These are phyloP conservation scores for Varecia variegata DNA, from an alignment of 2,797 vertebrate species.

Conservation along the genomic window DNA sequence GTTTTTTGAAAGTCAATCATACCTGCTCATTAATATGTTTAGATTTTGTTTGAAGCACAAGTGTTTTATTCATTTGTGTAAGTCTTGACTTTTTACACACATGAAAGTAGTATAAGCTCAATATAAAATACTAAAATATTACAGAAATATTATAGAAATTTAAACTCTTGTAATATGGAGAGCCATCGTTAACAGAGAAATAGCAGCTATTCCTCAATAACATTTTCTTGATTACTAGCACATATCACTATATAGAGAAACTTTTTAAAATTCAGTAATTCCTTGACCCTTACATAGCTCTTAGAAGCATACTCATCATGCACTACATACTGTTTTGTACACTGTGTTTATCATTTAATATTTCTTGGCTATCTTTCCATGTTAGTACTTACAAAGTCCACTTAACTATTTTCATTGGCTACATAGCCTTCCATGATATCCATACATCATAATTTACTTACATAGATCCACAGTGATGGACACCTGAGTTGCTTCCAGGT, in stretches of 20 bases:
- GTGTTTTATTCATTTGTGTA: slow-evolving; percentile 27
- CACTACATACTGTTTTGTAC: not conserved
- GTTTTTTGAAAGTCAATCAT: not conserved
- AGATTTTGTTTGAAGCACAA: not conserved
- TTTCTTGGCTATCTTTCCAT: not conserved
- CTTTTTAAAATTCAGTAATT: not conserved
- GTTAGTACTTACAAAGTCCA: not conserved
- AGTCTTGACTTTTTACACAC: slow-evolving; percentile 1
- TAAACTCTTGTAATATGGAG: not conserved
- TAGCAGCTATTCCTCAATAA: not conserved
- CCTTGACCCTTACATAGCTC: not conserved
- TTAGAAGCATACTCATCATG: not conserved
- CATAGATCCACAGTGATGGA: not conserved
- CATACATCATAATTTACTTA: not conserved
- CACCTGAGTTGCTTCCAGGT: not conserved
- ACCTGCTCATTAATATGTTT: slow-evolving; percentile 14
- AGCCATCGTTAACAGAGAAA: not conserved
- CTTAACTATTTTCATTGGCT: slow-evolving; percentile 24
- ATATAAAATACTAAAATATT: slow-evolving; percentile 2
- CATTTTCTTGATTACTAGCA: not conserved
- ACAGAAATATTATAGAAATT: slow-evolving; percentile 1
- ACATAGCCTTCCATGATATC: not conserved
- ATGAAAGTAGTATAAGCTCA: not conserved
- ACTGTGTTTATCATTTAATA: not conserved
- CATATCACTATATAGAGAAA: not conserved